Evolutionary conservation across 2,797 vertebrate genomes (phyloP), one percentile per base, ranked within the genome.

Genomic region (Acomys russatus): DNA sequence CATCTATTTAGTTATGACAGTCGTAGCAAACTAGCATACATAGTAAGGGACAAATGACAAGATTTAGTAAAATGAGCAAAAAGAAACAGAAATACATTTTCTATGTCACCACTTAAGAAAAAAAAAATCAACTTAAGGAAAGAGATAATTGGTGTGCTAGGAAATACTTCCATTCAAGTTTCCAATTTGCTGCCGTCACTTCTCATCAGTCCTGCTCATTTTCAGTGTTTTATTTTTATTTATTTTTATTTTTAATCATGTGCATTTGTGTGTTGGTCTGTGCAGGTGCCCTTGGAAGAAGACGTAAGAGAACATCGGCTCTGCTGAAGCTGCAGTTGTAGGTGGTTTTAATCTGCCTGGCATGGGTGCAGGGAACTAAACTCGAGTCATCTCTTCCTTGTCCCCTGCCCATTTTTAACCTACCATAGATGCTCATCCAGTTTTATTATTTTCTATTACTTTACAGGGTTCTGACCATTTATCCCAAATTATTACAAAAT

Each of bases 41-140:
- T 8, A 74, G 10, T n/a, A 18, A 87, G 18, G 15, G 23, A 56
- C 61, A 90, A 68, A 68, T 14, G 44, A 11, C 22, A 68, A 33
- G 30, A n/a, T 15, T 79, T 59, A 38, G 17, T 8, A 79, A 76
- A 70, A n/a, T 23, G 30, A 59, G 22, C 4, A 77, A 77, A 86
- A 56, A 44, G 30, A 82, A 90, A 70, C 35, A 12, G 44, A 92
- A 80, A 49, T 71, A 30, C 61, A 70, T 78, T 96, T 97, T 70
- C 30, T 76, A 9, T 49, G 49, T 61, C 0, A 73, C 23, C 38
- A 86, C 25, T 59, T 64, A 35, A 1, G 49, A 66, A 15, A 44
- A 44, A 66, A 15, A 44, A 44, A 94, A 71, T 68, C 33, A 92
- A 44, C 20, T 38, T 38, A 68, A 38, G 25, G 23, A 78, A 68